phyloP scores from a whole-genome alignment of 1,140 invertebrate genomes.

The Pentalonia nigronervosa region DNA sequence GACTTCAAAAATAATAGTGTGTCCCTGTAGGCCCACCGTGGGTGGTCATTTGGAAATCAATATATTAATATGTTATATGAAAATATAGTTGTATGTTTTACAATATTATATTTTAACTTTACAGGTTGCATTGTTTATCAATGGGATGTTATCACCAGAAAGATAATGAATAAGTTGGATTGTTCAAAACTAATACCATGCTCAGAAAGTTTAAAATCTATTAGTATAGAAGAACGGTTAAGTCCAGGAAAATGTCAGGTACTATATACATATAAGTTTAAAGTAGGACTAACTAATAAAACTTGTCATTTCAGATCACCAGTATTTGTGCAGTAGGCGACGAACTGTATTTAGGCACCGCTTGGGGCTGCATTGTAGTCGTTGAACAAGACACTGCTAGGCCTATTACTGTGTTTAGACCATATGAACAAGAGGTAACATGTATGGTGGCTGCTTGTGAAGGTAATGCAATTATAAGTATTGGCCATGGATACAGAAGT shows the following conservation, averaged over 20 bases:
- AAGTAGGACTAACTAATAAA: background rate
- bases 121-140: constrained; percentile 84
- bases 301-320: constrained; percentile 71
- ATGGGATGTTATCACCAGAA: constrained; percentile 75
- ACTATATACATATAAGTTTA: constrained; percentile 60
- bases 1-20: no score
- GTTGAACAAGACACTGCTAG: constrained; percentile 80
- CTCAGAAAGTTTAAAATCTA: constrained; percentile 89
- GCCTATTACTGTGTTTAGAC: constrained; percentile 88
- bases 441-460: constrained; percentile 61
- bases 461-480: constrained; percentile 68
- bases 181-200: constrained; percentile 91
- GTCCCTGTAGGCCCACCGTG: no score
- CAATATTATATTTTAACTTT: constrained; percentile 58
- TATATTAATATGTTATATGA: background rate
- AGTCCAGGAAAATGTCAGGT: constrained; percentile 81
- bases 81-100: background rate
- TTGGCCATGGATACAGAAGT: constrained; percentile 84
- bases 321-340: constrained; percentile 75
- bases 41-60: background rate
- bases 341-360: constrained; percentile 86
- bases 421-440: constrained; percentile 83
- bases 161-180: constrained; percentile 82
- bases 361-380: constrained; percentile 90
- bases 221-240: constrained; percentile 87